phyloP scores from a whole-genome alignment of 2,888 invertebrate species.

The Diarsia mendica region DNA sequence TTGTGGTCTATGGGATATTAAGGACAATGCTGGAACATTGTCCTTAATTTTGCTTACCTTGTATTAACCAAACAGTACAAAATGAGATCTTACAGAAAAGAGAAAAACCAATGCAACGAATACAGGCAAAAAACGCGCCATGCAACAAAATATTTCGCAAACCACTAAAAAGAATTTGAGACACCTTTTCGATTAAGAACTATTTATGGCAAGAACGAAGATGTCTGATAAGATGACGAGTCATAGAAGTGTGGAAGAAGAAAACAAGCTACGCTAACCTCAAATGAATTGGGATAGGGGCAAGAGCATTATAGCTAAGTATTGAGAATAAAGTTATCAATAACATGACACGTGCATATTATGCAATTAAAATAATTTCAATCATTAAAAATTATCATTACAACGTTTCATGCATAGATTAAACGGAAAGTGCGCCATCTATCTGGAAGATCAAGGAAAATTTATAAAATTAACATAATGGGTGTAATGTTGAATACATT shows the following conservation, averaged over 20 bases:
- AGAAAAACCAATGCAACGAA: not conserved
- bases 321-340: no score
- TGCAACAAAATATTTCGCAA: not conserved
- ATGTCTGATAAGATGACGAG: no score
- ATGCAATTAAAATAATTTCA: conserved; percentile 15
- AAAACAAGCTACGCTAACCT: no score
- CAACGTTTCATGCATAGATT: conserved; percentile 20
- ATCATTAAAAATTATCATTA: not conserved
- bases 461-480: conserved; percentile 60
- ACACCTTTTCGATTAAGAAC: conserved; percentile 21
- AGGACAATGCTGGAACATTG: not conserved
- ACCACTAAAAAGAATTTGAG: conserved; percentile 12
- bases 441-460: conserved; percentile 55
- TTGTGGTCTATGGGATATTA: not conserved
- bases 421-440: conserved; percentile 29
- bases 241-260: no score
- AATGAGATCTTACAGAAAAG: not conserved
- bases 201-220: not conserved
- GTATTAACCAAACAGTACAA: not conserved
- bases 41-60: not conserved
- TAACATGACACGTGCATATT: not conserved
- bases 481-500: conserved; percentile 64
- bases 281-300: no score
- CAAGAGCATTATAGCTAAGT: no score
- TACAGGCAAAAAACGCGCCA: not conserved